Evolutionary conservation across 2,888 invertebrate genomes (phyloP), one percentile per base, ranked within the genome.

Genomic region (Drosophila leonis): DNA sequence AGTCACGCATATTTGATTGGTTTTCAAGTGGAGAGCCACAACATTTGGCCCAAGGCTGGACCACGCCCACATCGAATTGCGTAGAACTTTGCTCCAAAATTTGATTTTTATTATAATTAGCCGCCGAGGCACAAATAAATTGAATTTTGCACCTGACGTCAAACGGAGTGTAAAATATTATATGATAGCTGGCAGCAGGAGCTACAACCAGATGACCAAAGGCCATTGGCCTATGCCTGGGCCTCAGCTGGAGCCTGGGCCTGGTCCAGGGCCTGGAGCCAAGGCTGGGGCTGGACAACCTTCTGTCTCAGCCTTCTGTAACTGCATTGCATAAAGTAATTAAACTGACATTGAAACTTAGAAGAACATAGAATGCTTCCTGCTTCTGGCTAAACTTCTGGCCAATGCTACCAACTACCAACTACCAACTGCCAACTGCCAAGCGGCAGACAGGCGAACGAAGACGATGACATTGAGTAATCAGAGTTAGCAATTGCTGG

Each of bases 321-420:
- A 56, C 77, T 68, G 70, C 80, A 85, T 80, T 82, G 89, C 88
- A 85, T 85, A 84, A 85, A 89, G 90, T 88, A 85, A 85, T 85
- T 85, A 89, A 85, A 88, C 85, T 87, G 85, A 89, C 85, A 85
- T 84, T 90, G 85, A 85, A 85, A 88, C 90, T 84, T 89, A 88
- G 90, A 88, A 69, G 86, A 88, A 89, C 90, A 85, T 84, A 82
- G 90, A 88, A 85, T 55, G 85, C 88, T 85, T 89, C 90, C 85
- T 90, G 88, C 90, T 85, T 85, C 85, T 88, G 82, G 69, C 75
- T 77, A 85, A 83, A 74, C 69, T 73, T 73, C 79, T 75, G 65
- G 61, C 55, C 63, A 71, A 72, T 56, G 80, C 80, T 75, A 61
- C 80, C 75, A 79, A 59, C 66, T 46, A 52, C 33, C 60, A 60